A percentile compares a stretch with the other conserved stretches of the same genome.
Conservation (phyloP, 2,888 invertebrate genomes). For the Beris chalybata region DNA sequence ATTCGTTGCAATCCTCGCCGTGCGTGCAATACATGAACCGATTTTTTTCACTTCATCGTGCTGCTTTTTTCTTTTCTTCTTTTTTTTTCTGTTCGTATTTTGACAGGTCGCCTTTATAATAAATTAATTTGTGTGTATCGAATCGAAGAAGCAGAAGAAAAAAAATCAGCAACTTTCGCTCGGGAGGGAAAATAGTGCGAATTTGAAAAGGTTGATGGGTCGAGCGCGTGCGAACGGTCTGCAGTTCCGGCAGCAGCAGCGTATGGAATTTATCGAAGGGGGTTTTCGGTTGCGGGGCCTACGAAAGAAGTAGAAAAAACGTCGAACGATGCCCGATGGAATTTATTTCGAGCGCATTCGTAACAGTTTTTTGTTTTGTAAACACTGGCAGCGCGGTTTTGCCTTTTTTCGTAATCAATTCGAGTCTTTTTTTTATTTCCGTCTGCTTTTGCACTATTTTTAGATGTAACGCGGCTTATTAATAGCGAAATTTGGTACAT, state of each 20-base stretch:
- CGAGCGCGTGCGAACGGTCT: not conserved
- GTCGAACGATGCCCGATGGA: not conserved
- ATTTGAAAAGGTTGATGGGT: not conserved
- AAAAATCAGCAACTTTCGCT: not conserved
- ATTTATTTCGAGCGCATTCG: slow-evolving; percentile 27
- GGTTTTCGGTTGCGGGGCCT: not conserved
- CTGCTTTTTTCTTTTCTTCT: too few relatives aligned
- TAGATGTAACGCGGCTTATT: slow-evolving; percentile 34
- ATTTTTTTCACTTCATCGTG: slow-evolving; percentile 23
- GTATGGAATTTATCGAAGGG: not conserved
- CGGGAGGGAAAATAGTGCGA: not conserved
- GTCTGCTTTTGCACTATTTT: slow-evolving; percentile 35
- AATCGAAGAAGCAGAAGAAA: slow-evolving; percentile 3
- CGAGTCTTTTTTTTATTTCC: slow-evolving; percentile 32
- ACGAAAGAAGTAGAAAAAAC: too few relatives aligned
- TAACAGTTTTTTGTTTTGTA: slow-evolving; percentile 34
- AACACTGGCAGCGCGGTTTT: slow-evolving; percentile 34
- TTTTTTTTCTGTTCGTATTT: not conserved
- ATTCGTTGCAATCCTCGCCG: not conserved
- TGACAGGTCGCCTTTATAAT: too few relatives aligned
- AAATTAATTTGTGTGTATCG: slow-evolving; percentile 2
- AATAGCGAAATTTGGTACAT: slow-evolving; percentile 23
- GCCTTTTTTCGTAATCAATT: slow-evolving; percentile 33
- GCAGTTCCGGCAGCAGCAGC: not conserved
- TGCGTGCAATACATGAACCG: slow-evolving; percentile 8